Conservation (phyloP, 2,797 vertebrate species). For the Dryobates pubescens region DNA sequence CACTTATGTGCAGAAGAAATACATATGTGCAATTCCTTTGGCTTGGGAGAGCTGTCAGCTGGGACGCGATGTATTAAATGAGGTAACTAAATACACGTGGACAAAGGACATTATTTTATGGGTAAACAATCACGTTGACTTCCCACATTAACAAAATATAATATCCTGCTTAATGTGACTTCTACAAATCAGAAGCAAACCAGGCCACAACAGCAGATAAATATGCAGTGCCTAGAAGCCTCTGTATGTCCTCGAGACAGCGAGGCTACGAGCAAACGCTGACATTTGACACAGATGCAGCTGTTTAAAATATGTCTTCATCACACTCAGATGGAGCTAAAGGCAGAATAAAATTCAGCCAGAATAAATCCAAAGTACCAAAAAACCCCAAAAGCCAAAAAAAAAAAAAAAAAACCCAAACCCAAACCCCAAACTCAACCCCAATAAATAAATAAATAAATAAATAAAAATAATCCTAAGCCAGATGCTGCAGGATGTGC, state of each 20-base stretch:
- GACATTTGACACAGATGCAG: conserved; percentile 76
- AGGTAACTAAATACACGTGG: neutral
- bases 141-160: neutral
- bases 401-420: too few relatives aligned
- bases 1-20: conserved; percentile 50
- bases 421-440: too few relatives aligned
- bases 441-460: neutral
- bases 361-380: conserved; percentile 50
- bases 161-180: neutral
- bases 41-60: conserved; percentile 1
- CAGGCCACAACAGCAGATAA: conserved; percentile 49
- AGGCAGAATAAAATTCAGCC: conserved; percentile 37
- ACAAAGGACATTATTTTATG: neutral
- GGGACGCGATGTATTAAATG: neutral
- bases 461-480: conserved; percentile 24
- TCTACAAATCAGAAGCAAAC: conserved; percentile 41
- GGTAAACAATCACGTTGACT: neutral
- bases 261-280: conserved; percentile 60
- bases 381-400: neutral
- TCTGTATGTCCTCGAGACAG: conserved; percentile 60
- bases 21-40: conserved; percentile 29
- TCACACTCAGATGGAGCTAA: conserved; percentile 75
- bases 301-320: conserved; percentile 79
- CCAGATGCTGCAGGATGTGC: conserved; percentile 56
- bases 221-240: conserved; percentile 56